Percentiles rank a stretch among this genome's conserved stretches.
These are phyloP conservation scores for Montipora capitata DNA, from an alignment of 92 coral and sea anemone species.

Conservation along the genomic window DNA sequence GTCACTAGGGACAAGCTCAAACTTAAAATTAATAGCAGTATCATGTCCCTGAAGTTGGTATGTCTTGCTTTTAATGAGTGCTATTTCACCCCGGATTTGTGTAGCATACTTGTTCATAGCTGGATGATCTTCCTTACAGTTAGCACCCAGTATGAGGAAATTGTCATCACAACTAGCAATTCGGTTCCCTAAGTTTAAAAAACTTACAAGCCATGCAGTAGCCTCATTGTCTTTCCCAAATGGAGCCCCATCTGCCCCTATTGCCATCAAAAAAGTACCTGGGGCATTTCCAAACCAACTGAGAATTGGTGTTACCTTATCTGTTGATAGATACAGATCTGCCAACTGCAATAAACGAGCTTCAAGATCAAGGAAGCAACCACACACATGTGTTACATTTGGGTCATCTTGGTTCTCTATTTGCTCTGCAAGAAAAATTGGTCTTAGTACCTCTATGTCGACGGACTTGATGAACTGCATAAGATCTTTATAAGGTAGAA, in stretches of 20 bases:
- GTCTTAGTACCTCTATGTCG: conserved; percentile 74
- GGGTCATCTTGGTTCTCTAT: conserved; percentile 71
- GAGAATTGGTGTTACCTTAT: conserved; percentile 55
- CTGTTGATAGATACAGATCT: conserved; percentile 72
- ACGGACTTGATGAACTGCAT: conserved; percentile 82
- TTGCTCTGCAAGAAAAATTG: conserved; percentile 67
- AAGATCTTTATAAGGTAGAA: conserved; percentile 70
- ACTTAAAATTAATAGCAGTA: conserved; percentile 60
- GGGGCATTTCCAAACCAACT: conserved; percentile 77
- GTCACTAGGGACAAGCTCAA: conserved; percentile 84
- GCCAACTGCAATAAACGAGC: conserved; percentile 81
- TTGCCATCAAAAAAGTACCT: conserved; percentile 76
- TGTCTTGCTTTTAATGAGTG: conserved; percentile 70
- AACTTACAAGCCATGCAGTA: conserved; percentile 79
- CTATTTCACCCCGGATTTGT: conserved; percentile 76
- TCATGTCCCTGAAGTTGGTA: conserved; percentile 74
- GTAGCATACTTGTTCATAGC: conserved; percentile 66
- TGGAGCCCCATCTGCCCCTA: conserved; percentile 85
- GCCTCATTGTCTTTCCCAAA: conserved; percentile 83
- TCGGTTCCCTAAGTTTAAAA: conserved; percentile 77
- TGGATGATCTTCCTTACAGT: conserved; percentile 81
- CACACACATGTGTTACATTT: conserved; percentile 58
- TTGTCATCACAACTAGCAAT: conserved; percentile 79
- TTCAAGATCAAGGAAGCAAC: conserved; percentile 81
- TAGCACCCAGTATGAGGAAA: conserved; percentile 76